These are phyloP conservation scores for Capitulum mitella DNA, from an alignment of 2,888 invertebrate species.

Conservation along the genomic window DNA sequence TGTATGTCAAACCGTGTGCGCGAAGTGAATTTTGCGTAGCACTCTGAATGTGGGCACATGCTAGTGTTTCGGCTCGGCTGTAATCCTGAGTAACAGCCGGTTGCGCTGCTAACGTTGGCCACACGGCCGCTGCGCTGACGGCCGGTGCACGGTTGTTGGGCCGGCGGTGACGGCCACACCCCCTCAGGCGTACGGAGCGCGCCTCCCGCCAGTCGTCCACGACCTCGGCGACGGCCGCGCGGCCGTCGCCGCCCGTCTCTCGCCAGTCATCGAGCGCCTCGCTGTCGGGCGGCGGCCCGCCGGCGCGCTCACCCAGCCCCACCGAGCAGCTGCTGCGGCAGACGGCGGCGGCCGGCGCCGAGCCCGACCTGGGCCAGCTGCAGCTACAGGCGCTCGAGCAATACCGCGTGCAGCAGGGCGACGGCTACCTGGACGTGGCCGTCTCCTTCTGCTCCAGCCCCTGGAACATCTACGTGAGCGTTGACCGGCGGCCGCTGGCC, in stretches of 20 bases:
- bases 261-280: background rate
- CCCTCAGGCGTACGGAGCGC: background rate
- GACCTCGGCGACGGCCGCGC: background rate
- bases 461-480: conserved; percentile 22
- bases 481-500: background rate
- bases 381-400: background rate
- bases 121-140: background rate
- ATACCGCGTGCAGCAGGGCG: background rate
- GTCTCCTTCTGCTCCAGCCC: conserved; percentile 15
- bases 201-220: background rate
- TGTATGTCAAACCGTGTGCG: too few relatives aligned
- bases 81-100: too few relatives aligned
- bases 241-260: background rate
- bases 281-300: background rate
- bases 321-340: background rate
- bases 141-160: background rate
- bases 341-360: background rate
- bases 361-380: background rate
- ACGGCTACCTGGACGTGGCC: conserved; percentile 9
- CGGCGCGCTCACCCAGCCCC: conserved; percentile 1
- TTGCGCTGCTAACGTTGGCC: too few relatives aligned
- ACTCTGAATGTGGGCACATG: too few relatives aligned
- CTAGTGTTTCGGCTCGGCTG: too few relatives aligned
- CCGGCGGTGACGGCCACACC: background rate
- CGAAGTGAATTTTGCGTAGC: too few relatives aligned